A percentile compares a stretch with the other conserved stretches of the same genome.
Conservation (phyloP, 2,888 invertebrate species). For the Philereme transversata region DNA sequence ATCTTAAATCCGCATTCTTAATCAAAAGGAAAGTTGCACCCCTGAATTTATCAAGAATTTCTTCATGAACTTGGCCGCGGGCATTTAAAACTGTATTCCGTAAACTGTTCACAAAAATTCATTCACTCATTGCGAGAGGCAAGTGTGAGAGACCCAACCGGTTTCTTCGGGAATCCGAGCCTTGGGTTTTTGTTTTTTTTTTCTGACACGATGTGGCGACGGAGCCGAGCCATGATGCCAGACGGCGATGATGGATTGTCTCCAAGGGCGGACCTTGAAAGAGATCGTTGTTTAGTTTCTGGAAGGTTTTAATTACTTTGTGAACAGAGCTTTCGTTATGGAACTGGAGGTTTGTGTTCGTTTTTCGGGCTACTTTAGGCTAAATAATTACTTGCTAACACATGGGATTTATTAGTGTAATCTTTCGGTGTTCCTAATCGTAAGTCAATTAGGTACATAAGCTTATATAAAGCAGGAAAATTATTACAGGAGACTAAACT, state of each 20-base stretch:
- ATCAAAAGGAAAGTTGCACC: constrained; percentile 33
- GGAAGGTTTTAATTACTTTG: constrained; percentile 39
- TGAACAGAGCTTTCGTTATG: constrained; percentile 33
- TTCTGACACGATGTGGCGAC: constrained; percentile 42
- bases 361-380: constrained; percentile 1
- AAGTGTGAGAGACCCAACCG: constrained; percentile 50
- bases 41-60: constrained; percentile 24
- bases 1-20: constrained; percentile 26
- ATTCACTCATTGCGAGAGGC: constrained; percentile 33
- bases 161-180: constrained; percentile 52
- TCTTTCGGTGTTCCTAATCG: no score
- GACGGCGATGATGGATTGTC: constrained; percentile 49
- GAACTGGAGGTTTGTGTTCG: constrained; percentile 21
- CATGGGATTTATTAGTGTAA: neutral
- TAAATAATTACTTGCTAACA: neutral
- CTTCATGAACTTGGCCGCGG: constrained; percentile 25
- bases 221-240: constrained; percentile 38
- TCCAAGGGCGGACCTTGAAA: constrained; percentile 36
- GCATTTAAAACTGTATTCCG: constrained; percentile 22
- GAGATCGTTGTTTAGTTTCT: constrained; percentile 39
- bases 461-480: no score
- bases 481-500: no score
- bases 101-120: constrained; percentile 34
- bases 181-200: constrained; percentile 46
- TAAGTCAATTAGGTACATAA: no score